These are phyloP conservation scores for Amiota minor DNA, from an alignment of 2,888 invertebrate genomes.

Conservation along the genomic window DNA sequence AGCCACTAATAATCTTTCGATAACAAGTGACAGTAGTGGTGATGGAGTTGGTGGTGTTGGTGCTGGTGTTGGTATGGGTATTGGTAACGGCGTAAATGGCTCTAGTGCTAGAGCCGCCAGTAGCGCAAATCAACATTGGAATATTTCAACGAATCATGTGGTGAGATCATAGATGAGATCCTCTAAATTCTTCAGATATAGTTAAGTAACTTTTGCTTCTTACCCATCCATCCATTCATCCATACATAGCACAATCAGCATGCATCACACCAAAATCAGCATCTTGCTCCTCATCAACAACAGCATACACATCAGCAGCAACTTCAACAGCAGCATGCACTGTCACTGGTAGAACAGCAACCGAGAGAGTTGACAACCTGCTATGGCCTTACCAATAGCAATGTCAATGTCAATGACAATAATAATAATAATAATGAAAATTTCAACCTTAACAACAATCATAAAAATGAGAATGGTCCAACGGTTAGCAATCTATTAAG, in stretches of 20 bases:
- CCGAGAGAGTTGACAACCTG: neutral
- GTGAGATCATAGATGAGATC: slow-evolving; percentile 39
- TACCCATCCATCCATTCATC: neutral
- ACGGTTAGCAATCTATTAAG: slow-evolving; percentile 72
- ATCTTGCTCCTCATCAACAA: no score
- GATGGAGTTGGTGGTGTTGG: slow-evolving; percentile 5
- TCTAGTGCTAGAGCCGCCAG: slow-evolving; percentile 40
- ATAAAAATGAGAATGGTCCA: slow-evolving; percentile 63
- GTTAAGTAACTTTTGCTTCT: neutral
- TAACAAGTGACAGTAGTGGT: slow-evolving; percentile 35
- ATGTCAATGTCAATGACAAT: slow-evolving; percentile 37
- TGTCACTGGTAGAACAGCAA: slow-evolving; percentile 45
- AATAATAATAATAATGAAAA: slow-evolving; percentile 28
- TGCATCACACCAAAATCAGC: slow-evolving; percentile 40
- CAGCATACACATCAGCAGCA: slow-evolving; percentile 10
- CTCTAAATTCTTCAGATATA: neutral
- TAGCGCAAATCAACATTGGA: slow-evolving; percentile 57
- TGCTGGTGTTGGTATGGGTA: slow-evolving; percentile 15
- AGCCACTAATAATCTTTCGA: slow-evolving; percentile 60
- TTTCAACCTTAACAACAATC: slow-evolving; percentile 36
- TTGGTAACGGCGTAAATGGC: slow-evolving; percentile 25
- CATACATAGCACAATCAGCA: slow-evolving; percentile 54
- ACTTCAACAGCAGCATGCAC: neutral
- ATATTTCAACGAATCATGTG: slow-evolving; percentile 59
- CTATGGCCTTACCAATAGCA: slow-evolving; percentile 32